These are phyloP conservation scores for Neodiprion lecontei DNA, from an alignment of 1,140 invertebrate genomes.

Conservation along the genomic window DNA sequence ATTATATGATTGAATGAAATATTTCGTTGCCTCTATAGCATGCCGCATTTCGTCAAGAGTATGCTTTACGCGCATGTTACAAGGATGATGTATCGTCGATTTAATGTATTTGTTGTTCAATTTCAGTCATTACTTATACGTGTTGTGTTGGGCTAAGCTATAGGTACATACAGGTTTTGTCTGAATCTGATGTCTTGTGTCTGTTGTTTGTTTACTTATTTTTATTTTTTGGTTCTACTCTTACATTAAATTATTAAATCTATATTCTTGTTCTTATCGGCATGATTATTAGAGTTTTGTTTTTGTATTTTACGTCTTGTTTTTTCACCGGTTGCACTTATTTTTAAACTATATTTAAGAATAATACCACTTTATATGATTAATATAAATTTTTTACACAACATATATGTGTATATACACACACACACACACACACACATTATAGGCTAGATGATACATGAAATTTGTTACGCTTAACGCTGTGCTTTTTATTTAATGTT, in stretches of 20 bases:
- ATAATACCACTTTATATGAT: background rate
- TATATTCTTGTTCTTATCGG: background rate
- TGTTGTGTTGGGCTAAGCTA: conserved; percentile 7
- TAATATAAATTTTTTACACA: background rate
- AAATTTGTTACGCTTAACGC: background rate
- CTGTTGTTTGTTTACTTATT: background rate
- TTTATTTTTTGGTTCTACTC: background rate
- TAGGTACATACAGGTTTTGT: conserved; percentile 3
- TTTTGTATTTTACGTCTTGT: background rate
- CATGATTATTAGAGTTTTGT: background rate
- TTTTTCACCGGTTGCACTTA: background rate
- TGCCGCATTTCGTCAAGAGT: background rate
- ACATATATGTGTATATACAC: too few species aligned
- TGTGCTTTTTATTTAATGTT: background rate
- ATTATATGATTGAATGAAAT: background rate
- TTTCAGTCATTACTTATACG: background rate
- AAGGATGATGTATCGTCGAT: background rate
- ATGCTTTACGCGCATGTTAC: background rate
- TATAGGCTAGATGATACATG: background rate
- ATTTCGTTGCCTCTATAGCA: background rate
- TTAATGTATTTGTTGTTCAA: background rate
- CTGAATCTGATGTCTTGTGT: background rate
- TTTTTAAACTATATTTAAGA: background rate
- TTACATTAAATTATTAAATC: background rate
- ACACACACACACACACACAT: too few species aligned